Percentiles rank a stretch among this genome's conserved stretches.
These are phyloP conservation scores for Anguilla marmorata DNA, from an alignment of 2,797 vertebrate genomes.

Conservation along the genomic window DNA sequence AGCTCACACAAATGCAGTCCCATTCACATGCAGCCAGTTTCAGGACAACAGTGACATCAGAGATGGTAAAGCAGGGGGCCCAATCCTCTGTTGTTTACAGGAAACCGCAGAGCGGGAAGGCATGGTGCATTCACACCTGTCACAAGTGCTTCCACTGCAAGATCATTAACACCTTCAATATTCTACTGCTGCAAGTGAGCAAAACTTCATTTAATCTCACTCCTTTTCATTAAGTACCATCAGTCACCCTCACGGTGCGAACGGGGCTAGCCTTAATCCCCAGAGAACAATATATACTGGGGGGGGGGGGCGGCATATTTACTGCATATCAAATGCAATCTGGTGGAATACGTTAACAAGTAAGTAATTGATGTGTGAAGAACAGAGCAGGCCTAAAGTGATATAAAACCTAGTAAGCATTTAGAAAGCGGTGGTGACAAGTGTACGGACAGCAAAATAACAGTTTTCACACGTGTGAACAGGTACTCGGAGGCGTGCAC, in stretches of 20 bases:
- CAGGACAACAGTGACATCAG: constrained; percentile 53
- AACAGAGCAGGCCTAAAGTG: constrained; percentile 16
- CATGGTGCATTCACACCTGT: neutral
- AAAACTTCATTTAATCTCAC: neutral
- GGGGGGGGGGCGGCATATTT: neutral
- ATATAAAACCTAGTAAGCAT: constrained; percentile 30
- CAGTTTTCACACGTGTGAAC: constrained; percentile 24
- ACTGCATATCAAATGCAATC: constrained; percentile 14
- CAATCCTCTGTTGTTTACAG: constrained; percentile 46
- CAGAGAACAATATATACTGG: neutral
- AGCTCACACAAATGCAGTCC: constrained; percentile 30
- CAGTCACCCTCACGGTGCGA: neutral
- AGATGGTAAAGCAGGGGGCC: constrained; percentile 59
- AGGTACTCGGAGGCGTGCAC: constrained; percentile 8
- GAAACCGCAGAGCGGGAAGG: constrained; percentile 55
- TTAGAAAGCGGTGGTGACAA: constrained; percentile 25
- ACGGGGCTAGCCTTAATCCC: neutral
- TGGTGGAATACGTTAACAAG: neutral
- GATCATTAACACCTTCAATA: neutral
- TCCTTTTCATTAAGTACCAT: neutral
- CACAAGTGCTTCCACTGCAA: neutral
- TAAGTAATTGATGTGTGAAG: neutral
- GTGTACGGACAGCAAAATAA: constrained; percentile 33
- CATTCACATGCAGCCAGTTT: constrained; percentile 47
- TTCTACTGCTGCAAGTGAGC: neutral